Evolutionary conservation across 2,113 vertebrate species (phyloP).

Genomic region (Macheiramphus alcinus): DNA sequence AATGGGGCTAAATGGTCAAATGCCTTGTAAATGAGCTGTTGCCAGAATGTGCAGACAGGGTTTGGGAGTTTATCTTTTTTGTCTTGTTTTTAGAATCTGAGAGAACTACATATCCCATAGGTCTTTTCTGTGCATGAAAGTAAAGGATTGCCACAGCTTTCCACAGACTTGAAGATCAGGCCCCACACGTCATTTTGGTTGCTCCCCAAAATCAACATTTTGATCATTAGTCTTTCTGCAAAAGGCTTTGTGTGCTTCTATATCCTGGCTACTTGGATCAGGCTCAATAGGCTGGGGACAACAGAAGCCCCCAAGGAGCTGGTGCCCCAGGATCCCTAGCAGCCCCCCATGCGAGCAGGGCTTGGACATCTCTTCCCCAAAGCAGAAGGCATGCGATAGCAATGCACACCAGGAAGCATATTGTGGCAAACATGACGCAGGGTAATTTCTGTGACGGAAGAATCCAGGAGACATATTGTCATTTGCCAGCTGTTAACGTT

Average conservation of each 20-base stretch:
- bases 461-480: not conserved
- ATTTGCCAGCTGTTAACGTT: not conserved
- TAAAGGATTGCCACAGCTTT: not conserved
- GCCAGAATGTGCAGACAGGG: not conserved
- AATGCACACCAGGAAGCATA: not conserved
- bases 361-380: not conserved
- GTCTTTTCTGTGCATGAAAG: not conserved
- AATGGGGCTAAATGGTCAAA: not conserved
- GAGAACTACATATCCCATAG: not conserved
- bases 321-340: not conserved
- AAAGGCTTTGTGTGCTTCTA: not conserved
- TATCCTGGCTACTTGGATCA: not conserved
- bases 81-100: not conserved
- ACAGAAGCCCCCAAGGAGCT: not conserved
- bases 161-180: not conserved
- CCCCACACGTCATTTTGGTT: not conserved
- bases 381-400: not conserved
- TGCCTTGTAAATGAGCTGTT: not conserved
- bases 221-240: not conserved
- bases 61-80: not conserved
- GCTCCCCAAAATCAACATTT: not conserved
- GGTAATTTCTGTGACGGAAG: not conserved
- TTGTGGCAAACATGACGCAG: fast-evolving
- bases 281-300: not conserved
- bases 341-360: not conserved